phyloP scores from a whole-genome alignment of 2,113 vertebrate species.

The Phocoena sinus region DNA sequence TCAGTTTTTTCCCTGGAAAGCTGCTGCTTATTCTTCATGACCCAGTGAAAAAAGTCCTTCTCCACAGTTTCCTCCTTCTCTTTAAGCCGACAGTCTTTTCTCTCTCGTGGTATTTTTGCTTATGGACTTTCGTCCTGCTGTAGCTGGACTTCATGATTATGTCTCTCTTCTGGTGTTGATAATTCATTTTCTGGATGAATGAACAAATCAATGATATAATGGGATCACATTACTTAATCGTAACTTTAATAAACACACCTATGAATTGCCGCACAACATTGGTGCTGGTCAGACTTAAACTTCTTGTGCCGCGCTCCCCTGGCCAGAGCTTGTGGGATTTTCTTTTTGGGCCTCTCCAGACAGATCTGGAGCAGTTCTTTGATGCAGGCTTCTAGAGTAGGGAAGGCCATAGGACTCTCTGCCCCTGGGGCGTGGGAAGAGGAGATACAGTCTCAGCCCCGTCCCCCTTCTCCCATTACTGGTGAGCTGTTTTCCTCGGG shows the following conservation, averaged over 20 bases:
- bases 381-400: background rate
- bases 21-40: background rate
- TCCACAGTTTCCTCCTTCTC: background rate
- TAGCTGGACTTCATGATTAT: background rate
- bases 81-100: background rate
- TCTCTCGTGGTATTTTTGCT: background rate
- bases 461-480: fast-evolving
- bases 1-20: background rate
- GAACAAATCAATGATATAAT: background rate
- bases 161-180: background rate
- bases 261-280: too few species aligned
- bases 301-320: background rate
- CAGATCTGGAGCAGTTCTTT: background rate
- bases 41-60: background rate
- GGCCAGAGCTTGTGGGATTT: background rate
- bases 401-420: background rate
- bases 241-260: background rate
- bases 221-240: background rate
- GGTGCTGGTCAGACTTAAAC: background rate
- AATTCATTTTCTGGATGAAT: background rate
- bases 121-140: background rate
- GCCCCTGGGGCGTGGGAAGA: background rate
- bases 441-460: background rate
- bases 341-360: background rate
- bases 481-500: background rate